These are phyloP conservation scores for Fukomys damarensis DNA, from an alignment of 2,113 vertebrate genomes.

Conservation along the genomic window DNA sequence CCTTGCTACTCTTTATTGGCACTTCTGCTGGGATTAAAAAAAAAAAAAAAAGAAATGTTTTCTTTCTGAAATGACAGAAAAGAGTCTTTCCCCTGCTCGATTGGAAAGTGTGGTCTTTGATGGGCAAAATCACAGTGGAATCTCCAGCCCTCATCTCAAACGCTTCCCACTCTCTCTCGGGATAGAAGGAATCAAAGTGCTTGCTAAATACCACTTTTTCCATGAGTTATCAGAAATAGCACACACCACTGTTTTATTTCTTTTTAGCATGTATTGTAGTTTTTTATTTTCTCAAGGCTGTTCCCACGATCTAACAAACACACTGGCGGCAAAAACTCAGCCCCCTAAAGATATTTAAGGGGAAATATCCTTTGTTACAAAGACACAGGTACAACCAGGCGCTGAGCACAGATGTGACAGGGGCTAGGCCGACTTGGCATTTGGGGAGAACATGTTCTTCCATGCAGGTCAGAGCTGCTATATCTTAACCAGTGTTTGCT, in stretches of 20 bases:
- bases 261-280: conserved; percentile 18
- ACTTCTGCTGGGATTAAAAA: conserved; percentile 9
- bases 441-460: background rate
- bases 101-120: conserved; percentile 24
- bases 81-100: background rate
- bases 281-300: background rate
- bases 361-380: background rate
- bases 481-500: background rate
- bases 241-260: background rate
- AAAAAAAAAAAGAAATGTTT: conserved; percentile 23
- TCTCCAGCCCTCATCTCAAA: background rate
- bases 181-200: background rate
- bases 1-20: background rate
- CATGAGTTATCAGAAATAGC: conserved; percentile 20
- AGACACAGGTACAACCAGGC: fast-evolving
- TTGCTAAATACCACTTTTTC: conserved; percentile 33
- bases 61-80: conserved; percentile 33
- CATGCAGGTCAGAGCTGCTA: no score
- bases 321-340: background rate
- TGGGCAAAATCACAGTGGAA: background rate
- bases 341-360: background rate
- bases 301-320: conserved; percentile 41
- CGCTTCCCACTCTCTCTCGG: background rate
- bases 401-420: background rate
- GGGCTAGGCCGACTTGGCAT: no score